Evolutionary conservation across 2,113 vertebrate species (phyloP), one percentile per base, ranked within the genome.

Genomic region (Pithys albifrons): DNA sequence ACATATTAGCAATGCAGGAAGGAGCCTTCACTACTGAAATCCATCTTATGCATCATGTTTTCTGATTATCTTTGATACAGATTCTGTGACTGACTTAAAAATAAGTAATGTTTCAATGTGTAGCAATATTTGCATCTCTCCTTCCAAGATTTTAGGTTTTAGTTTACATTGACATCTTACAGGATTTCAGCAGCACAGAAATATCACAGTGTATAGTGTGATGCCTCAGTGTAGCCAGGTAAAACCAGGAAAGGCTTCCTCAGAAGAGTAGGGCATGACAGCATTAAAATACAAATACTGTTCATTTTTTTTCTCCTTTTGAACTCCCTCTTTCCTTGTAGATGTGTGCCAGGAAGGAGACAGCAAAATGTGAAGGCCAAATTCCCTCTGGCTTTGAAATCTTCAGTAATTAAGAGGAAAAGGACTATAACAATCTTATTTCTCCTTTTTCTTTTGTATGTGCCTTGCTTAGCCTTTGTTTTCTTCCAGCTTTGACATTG

Each of bases 51-150:
- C 8, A 7, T 45, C 43, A 71, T 0, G 0, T 78, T 67, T 10
- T 64, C 12, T 62, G 24, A 25, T 66, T 39, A 5, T n/a, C 23
- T 72, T 54, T 70, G 37, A 74, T 62, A 43, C 4, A 64, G 51
- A 66, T 61, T 27, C 8, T 10, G 19, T 29, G 31, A 4, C 20
- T 91, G 65, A 39, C 39, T 62, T 78, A 35, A 61, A 78, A 75
- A 37, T 51, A 61, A 62, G 25, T 33, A 24, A 51, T 5, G 4
- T 67, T 84, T 75, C 33, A 67, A 51, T 18, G 24, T 0, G 0
- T 58, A 62, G 25, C 52, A 78, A 15, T 51, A 35, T 88, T 66
- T 78, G 10, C n/a, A 23, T 46, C 3, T 57, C 15, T 71, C 4
- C 27, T 78, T 39, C 33, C 24, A 75, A 45, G 39, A 57, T 19